Base-by-base conservation (phyloP, 1,140 invertebrate species). In the Oedothorax gibbosus region DNA sequence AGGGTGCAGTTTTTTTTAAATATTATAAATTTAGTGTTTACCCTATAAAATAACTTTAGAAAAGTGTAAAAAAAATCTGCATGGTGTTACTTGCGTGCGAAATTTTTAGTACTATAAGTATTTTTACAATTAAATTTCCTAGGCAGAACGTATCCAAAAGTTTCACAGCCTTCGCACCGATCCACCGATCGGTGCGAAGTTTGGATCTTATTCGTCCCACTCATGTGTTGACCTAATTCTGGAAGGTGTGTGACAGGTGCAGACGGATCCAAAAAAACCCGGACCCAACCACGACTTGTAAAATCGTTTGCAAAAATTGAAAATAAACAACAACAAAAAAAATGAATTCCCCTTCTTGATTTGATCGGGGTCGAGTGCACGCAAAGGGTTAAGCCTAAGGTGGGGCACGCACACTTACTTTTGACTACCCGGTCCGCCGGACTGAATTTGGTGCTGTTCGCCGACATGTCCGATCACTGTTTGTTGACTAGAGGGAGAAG, bases 391-490 rank as follows among this genome's bases (percentile, higher is more conserved):
- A 84, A 84, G 81, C 81, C 81, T 84, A 84, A 84, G 64, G 35
- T 51, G 56, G 35, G 35, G 80, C 72, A 66, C 73, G 35, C 51
- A 77, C 79, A 91, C 93, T 94, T 92, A 94, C 93, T 93, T 93
- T 94, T 93, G 87, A 94, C 92, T 88, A 94, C 92, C 89, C 93
- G 93, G 87, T 94, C 93, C 89, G 93, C 94, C 87, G 93, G 93
- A 87, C 93, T 93, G 89, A 93, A 90, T 91, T 94, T 94, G 86
- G 72, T 81, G 66, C 65, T 87, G 77, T 78, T 86, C 68, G 83
- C 73, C 54, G 83, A 85, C 83, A 85, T 85, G 71, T 85, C 78
- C 66, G 53, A 69, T 85, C 65, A 49, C 51, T 21, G 72, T 82
- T 75, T 87, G 77, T 84, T 85, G 79, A 81, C 60, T 71, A 83